Percentiles rank a stretch among this genome's conserved stretches.
These are phyloP conservation scores for Hylaea fasciaria DNA, from an alignment of 2,888 invertebrate genomes.

Conservation along the genomic window DNA sequence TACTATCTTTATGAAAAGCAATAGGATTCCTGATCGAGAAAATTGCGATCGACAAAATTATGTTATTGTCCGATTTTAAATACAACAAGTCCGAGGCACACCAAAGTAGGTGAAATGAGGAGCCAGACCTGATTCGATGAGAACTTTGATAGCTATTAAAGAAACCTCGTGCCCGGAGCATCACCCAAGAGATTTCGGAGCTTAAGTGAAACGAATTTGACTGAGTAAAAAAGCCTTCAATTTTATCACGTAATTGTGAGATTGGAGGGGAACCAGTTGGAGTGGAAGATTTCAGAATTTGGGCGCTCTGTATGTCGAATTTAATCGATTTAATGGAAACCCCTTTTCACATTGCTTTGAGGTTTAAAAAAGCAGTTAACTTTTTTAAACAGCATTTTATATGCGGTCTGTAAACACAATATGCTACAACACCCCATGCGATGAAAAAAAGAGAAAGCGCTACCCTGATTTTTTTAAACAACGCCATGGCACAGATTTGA, in stretches of 20 bases:
- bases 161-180: slow-evolving; percentile 48
- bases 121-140: slow-evolving; percentile 47
- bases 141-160: slow-evolving; percentile 56
- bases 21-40: slow-evolving; percentile 23
- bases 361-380: background rate
- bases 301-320: slow-evolving; percentile 29
- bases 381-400: background rate
- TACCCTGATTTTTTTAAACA: slow-evolving; percentile 16
- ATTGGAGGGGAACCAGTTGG: slow-evolving; percentile 47
- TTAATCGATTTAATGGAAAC: slow-evolving; percentile 33
- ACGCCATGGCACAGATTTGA: slow-evolving; percentile 11
- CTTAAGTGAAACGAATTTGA: slow-evolving; percentile 68
- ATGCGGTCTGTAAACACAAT: background rate
- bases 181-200: slow-evolving; percentile 54
- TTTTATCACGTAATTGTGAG: slow-evolving; percentile 69
- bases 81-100: slow-evolving; percentile 47
- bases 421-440: background rate
- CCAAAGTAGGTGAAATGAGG: slow-evolving; percentile 48
- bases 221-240: slow-evolving; percentile 63
- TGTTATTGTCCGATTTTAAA: slow-evolving; percentile 39
- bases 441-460: slow-evolving; percentile 19
- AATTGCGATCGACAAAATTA: slow-evolving; percentile 4
- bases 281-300: slow-evolving; percentile 42
- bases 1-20: slow-evolving; percentile 13
- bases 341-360: background rate